Base-by-base conservation (phyloP, 64 coral and sea anemone species). In the Acropora tenuis region DNA sequence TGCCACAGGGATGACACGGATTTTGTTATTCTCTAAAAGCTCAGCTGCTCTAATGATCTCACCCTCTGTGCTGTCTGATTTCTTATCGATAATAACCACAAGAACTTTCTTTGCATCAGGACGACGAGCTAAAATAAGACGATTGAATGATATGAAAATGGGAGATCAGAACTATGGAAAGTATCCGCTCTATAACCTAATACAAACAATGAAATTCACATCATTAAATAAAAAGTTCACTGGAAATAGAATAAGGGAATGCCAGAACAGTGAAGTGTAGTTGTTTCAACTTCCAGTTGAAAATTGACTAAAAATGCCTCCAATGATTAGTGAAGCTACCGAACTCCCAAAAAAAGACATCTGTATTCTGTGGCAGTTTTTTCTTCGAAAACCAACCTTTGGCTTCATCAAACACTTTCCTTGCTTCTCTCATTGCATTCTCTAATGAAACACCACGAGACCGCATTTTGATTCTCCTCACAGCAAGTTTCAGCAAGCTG, bases 1-100 rank as follows among this genome's bases (percentile, higher is more conserved):
- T 42, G 92, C 92, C 73, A 98, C 89, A 12, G 95, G 78, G 69
- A 98, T 98, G 53, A 98, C 92, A 10, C 91, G 89, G 78, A 98
- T 90, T 48, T 90, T 90, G 30, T 44, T 74, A 17, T 88, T 76
- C 43, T 94, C 84, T 60, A 98, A 19, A 16, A 30, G 48, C 3
- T 42, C 50, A 11, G 95, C 89, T 8, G 93, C 93, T 12, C 55
- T 43, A 68, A 5, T 88, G 18, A 98, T 78, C 2, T 94, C 78
- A 1, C 84, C 79, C n/a, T 87, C 85, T 79, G 45, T 53, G 49
- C 81, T 94, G 8, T 87, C 92, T 48, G 95, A 98, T 74, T 49
- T 84, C 45, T 94, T 76, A 19, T 94, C 95, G 8, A 89, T 73
- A n/a, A 98, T 78, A 8, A 98, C 58, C 1, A 98, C 95, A 45